Base-by-base conservation (phyloP, 2,113 vertebrate species). In the Tautogolabrus adspersus region DNA sequence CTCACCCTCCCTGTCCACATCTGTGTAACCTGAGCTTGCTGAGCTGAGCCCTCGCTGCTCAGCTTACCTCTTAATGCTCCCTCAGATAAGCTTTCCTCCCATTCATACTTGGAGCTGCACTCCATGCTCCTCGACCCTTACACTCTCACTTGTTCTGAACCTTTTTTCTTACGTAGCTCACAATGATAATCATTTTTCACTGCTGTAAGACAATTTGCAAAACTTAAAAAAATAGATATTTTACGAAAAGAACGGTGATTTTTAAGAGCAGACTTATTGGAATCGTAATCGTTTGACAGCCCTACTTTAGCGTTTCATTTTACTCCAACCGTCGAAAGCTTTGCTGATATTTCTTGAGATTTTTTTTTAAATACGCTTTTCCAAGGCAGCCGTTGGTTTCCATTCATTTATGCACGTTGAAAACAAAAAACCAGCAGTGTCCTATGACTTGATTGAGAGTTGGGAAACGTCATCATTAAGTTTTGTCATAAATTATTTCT, bases 1-100 rank as follows among this genome's bases (percentile, higher is more conserved):
- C 8, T 58, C 75, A n/a, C 81, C 75, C 82, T 37, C 72, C 26
- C 64, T 18, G 2, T 64, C 62, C 67, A 82, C 54, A 74, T 86
- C 79, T 87, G 61, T 79, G 89, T 87, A 92, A 90, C 82, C 63
- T 72, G 85, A 89, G 66, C 79, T 51, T 11, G 0, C 26, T 6
- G 16, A 69, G 12, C 72, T 38, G 38, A 73, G 37, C 47, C 71
- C 67, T 66, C 59, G 22, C 40, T 13, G 66, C 71, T 74, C 78
- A 73, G 77, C 72, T 66, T 26, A 58, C 66, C 51, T 66, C 62
- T 68, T 60, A 69, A 62, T 56, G 69, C 47, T 30, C 44, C 66
- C 70, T 72, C 58, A 73, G 75, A 90, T 81, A 82, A 77, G 63
- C 81, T 66, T 79, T 72, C 68, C 73, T 40, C 68, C 55, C 8